phyloP scores from a whole-genome alignment of 2,113 vertebrate species.

The Ailurus styani region DNA sequence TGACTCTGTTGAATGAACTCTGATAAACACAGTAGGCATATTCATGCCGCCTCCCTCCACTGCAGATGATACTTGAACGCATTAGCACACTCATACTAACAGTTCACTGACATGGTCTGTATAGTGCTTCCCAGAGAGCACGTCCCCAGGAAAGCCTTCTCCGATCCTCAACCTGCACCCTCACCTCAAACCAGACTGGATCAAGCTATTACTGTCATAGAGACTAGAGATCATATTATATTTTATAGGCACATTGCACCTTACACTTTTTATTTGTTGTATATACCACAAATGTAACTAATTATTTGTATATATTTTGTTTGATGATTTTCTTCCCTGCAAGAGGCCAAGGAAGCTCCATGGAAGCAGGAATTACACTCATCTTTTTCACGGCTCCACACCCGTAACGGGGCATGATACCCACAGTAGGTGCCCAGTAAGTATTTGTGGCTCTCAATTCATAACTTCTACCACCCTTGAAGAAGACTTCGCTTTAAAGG shows the following conservation, averaged over 20 bases:
- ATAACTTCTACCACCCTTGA: neutral
- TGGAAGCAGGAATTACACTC: neutral
- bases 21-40: neutral
- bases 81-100: neutral
- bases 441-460: neutral
- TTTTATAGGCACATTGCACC: neutral
- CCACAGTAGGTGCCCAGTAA: neutral
- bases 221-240: neutral
- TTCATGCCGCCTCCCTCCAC: neutral
- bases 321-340: neutral
- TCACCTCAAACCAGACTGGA: neutral
- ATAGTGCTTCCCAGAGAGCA: accelerated
- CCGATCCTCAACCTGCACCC: neutral
- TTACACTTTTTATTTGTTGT: neutral
- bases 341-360: neutral
- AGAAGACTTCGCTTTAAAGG: neutral
- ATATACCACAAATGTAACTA: neutral
- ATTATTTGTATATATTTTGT: neutral
- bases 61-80: neutral
- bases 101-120: neutral
- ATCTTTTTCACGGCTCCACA: neutral
- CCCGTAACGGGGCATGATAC: neutral
- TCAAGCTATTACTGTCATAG: neutral
- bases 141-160: neutral
- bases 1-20: neutral